A percentile compares a stretch with the other conserved stretches of the same genome.
Conservation (phyloP, 2,888 invertebrate genomes). For the Eueremaeus valkanovi region DNA sequence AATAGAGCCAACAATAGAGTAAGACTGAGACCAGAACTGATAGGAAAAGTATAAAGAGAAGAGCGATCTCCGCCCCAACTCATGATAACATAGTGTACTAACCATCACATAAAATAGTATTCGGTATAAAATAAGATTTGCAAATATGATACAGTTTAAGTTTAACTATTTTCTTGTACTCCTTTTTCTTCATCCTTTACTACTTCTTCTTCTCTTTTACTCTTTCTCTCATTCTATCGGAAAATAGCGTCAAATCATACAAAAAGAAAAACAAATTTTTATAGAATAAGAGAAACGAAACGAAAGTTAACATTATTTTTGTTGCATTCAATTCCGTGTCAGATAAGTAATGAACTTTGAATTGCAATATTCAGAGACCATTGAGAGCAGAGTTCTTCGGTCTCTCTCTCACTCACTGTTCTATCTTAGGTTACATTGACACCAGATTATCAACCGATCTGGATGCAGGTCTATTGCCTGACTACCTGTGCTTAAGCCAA, state of each 20-base stretch:
- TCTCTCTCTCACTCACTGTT: neutral
- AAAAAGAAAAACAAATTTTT: neutral
- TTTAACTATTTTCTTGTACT: too few relatives aligned
- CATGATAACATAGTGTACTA: neutral
- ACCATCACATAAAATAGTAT: neutral
- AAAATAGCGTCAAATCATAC: neutral
- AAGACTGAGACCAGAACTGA: neutral
- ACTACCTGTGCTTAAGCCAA: neutral
- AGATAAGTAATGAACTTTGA: neutral
- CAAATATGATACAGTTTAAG: too few relatives aligned
- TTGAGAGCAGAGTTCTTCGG: neutral
- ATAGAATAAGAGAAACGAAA: neutral
- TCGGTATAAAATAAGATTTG: neutral
- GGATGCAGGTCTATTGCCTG: neutral
- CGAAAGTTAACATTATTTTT: neutral
- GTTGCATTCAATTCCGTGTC: neutral
- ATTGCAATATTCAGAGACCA: neutral
- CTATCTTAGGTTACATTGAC: slow-evolving; percentile 4
- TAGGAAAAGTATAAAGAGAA: neutral
- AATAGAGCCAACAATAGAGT: neutral
- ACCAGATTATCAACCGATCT: neutral
- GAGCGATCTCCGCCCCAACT: neutral
- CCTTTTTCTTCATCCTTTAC: too few relatives aligned
- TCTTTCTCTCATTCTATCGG: neutral
- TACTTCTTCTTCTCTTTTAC: too few relatives aligned